phyloP scores from a whole-genome alignment of 2,113 vertebrate genomes.

The Forbesichthys agassizii region DNA sequence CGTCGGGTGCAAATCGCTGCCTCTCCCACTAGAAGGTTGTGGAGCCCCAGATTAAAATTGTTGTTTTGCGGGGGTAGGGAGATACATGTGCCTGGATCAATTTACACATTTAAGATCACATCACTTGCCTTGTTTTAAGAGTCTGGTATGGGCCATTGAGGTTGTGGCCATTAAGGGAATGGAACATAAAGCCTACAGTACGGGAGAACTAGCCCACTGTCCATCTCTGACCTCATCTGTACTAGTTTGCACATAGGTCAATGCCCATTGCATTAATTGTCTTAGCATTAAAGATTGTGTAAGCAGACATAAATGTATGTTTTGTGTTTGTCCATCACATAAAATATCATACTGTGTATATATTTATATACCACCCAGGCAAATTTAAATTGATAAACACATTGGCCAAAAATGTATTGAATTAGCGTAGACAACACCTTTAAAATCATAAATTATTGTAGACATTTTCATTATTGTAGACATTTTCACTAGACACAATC shows the following conservation, averaged over 20 bases:
- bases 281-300: no score
- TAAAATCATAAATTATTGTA: no score
- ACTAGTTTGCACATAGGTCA: background rate
- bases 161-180: conserved; percentile 2
- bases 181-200: background rate
- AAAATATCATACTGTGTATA: no score
- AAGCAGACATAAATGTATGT: no score
- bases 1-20: conserved; percentile 28
- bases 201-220: conserved; percentile 1
- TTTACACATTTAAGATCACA: conserved; percentile 17
- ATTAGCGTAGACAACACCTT: no score
- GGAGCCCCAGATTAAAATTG: conserved; percentile 7
- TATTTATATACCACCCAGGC: no score
- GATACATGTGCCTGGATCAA: conserved; percentile 29
- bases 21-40: conserved; percentile 14
- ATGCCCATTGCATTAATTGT: background rate
- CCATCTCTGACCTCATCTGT: background rate
- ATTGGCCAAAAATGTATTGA: no score
- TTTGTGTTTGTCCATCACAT: no score
- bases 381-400: no score
- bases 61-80: conserved; percentile 6
- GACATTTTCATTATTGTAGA: no score
- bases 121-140: conserved; percentile 23
- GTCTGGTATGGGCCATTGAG: background rate
- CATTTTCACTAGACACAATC: no score